A percentile compares a stretch with the other conserved stretches of the same genome.
Evolutionary conservation across 2,797 vertebrate genomes (phyloP).

Genomic region (Neomorphus geoffroyi): DNA sequence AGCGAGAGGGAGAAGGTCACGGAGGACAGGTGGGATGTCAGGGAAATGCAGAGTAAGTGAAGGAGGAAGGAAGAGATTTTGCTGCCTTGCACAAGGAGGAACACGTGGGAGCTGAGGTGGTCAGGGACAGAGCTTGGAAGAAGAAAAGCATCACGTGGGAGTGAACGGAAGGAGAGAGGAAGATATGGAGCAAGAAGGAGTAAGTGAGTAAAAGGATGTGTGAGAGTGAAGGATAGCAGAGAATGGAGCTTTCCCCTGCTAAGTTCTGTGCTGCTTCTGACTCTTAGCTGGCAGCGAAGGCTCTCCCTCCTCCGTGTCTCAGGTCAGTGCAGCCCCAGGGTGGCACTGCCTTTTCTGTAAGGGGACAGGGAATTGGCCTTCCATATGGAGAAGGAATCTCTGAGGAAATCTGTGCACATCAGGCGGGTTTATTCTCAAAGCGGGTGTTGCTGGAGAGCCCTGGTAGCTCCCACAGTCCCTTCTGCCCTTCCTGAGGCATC

Average conservation of each 20-base stretch:
- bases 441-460: not conserved
- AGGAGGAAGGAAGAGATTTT: not conserved
- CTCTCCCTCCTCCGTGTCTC: not conserved
- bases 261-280: not conserved
- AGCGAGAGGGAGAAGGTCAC: not conserved
- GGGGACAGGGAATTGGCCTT: too few species aligned
- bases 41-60: not conserved
- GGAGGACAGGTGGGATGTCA: not conserved
- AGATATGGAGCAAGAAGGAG: not conserved
- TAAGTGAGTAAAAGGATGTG: not conserved
- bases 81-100: not conserved
- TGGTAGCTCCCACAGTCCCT: not conserved
- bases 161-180: not conserved
- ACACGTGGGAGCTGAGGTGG: not conserved
- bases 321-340: not conserved
- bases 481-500: not conserved
- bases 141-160: not conserved
- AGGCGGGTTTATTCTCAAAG: not conserved
- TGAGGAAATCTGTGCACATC: rapidly evolving
- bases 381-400: rapidly evolving
- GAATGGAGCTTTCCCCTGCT: not conserved
- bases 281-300: not conserved
- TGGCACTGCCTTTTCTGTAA: not conserved
- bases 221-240: not conserved
- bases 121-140: not conserved